Evolutionary conservation across 2,797 vertebrate genomes (phyloP), one percentile per base, ranked within the genome.

Genomic region (Oreochromis mossambicus): DNA sequence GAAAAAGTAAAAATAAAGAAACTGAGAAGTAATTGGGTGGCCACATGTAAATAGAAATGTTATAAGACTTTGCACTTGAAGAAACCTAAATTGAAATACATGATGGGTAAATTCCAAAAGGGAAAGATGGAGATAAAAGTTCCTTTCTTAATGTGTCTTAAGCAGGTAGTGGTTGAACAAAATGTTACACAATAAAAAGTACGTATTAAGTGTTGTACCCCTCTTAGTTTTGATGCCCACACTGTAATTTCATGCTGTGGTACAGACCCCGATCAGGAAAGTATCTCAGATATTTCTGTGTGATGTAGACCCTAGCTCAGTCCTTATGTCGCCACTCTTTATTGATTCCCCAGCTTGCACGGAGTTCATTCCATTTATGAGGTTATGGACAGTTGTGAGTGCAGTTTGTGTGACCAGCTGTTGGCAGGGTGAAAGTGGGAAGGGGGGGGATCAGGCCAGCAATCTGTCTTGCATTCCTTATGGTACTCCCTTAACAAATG

Each of bases 321-420:
- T 36, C 41, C 29, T 52, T 2, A 36, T 75, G 29, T 50, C 2
- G 10, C 84, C 41, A 63, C 80, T 87, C 58, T 55, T 82, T 76
- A 52, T 54, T 73, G 50, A 83, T 82, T 73, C 77, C 54, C 83
- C 52, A 36, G 34, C 58, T 58, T 66, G 73, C 14, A 6, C 46
- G 15, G 43, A 17, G 52, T 77, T 86, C 68, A 63, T 83, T 89
- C 78, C 84, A 82, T 48, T 82, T 43, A 32, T 86, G 70, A 83
- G 78, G 77, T 51, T 84, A 76, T 50, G 77, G 48, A 79, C 79
- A 19, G 14, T 4, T 36, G 78, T 2, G 76, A 61, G 86, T n/a
- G 76, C 76, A 24, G 79, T 48, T n/a, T 61, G 79, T n/a, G 79
- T 70, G 85, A 86, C 68, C 92, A 92, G 90, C 92, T 94, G 93